Percentiles rank a stretch among this genome's conserved stretches.
Conservation (phyloP, 2,888 invertebrate genomes). For the Therioaphis trifolii region DNA sequence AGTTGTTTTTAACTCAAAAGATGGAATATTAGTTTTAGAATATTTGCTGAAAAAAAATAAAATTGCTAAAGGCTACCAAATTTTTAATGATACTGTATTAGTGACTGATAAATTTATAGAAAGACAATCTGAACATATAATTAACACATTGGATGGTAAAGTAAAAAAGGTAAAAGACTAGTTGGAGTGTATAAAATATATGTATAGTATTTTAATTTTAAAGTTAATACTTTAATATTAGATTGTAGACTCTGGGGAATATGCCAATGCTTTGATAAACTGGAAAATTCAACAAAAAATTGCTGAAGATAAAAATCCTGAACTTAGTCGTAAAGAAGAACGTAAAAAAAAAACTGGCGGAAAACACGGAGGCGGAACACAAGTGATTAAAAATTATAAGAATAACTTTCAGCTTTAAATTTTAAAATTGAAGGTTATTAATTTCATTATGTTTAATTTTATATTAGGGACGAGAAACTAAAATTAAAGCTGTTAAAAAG, state of each 20-base stretch:
- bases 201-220: not conserved
- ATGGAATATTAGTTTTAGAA: conserved; percentile 80
- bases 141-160: conserved; percentile 69
- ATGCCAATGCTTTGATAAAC: conserved; percentile 71
- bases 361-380: conserved; percentile 91
- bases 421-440: not conserved
- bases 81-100: conserved; percentile 72
- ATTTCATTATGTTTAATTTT: not conserved
- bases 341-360: conserved; percentile 87
- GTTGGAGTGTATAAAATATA: not conserved
- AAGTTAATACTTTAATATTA: not conserved
- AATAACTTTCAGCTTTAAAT: not conserved
- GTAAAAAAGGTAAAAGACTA: conserved; percentile 71
- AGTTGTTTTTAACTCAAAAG: conserved; percentile 81
- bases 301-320: conserved; percentile 64
- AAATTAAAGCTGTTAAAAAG: conserved; percentile 93
- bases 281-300: conserved; percentile 71
- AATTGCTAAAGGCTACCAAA: conserved; percentile 70
- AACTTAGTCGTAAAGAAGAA: conserved; percentile 82
- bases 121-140: conserved; percentile 64
- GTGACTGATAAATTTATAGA: conserved; percentile 77
- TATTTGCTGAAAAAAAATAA: conserved; percentile 75
- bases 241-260: conserved; percentile 60
- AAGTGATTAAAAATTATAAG: conserved; percentile 69
- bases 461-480: conserved; percentile 85